A percentile compares a stretch with the other conserved stretches of the same genome.
These are phyloP conservation scores for Mechanitis mazaeus DNA, from an alignment of 2,888 invertebrate genomes.

Conservation along the genomic window DNA sequence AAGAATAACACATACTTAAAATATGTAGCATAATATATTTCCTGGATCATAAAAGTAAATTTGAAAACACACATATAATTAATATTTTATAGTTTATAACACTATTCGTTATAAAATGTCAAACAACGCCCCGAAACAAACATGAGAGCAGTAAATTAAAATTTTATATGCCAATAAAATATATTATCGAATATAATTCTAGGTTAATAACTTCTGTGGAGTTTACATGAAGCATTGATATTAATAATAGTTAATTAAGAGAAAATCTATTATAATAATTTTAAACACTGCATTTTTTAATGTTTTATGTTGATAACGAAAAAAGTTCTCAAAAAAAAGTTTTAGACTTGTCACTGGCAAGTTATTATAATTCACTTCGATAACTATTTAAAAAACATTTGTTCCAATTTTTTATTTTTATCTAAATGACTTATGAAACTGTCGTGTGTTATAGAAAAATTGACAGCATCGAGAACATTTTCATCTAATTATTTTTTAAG, in stretches of 20 bases:
- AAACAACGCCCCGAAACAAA: constrained; percentile 27
- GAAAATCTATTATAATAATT: too few relatives aligned
- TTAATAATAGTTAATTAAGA: neutral
- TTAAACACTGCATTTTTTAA: too few relatives aligned
- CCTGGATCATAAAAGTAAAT: neutral
- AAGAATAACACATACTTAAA: neutral
- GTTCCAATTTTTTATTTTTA: too few relatives aligned
- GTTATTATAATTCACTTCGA: too few relatives aligned
- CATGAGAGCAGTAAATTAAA: constrained; percentile 31
- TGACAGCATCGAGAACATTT: too few relatives aligned
- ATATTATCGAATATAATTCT: constrained; percentile 24
- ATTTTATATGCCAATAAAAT: constrained; percentile 34
- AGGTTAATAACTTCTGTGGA: constrained; percentile 10
- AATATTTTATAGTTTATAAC: constrained; percentile 7
- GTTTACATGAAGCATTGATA: neutral
- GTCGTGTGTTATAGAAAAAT: too few relatives aligned
- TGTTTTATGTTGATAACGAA: too few relatives aligned
- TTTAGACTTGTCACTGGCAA: too few relatives aligned
- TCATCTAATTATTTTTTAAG: too few relatives aligned
- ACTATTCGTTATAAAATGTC: constrained; percentile 15
- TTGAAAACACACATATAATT: constrained; percentile 8
- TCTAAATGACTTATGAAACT: too few relatives aligned
- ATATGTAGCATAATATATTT: neutral
- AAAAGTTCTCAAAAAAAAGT: too few relatives aligned
- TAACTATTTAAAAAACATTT: too few relatives aligned